Conservation (phyloP, 2,888 invertebrate genomes). For the Labia minor region DNA sequence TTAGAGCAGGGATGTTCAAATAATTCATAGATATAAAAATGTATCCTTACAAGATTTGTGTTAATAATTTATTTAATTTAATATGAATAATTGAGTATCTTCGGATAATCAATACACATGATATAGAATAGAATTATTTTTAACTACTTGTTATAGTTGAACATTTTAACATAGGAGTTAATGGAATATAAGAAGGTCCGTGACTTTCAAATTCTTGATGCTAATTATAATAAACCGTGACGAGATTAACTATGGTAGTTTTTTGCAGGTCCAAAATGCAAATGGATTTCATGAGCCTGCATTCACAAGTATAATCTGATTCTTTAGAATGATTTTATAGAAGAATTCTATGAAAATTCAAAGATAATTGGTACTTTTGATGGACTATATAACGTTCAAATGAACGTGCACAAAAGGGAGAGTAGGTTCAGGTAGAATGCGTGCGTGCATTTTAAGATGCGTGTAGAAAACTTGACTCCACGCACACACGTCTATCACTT, state of each 20-base stretch:
- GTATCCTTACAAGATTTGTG: no score
- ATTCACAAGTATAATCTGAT: background rate
- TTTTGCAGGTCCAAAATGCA: background rate
- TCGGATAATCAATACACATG: no score
- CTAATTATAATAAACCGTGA: no score
- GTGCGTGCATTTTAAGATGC: background rate
- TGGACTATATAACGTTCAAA: slow-evolving; percentile 1
- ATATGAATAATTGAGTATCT: no score
- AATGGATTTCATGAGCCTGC: background rate
- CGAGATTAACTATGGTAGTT: background rate
- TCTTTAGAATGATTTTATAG: background rate
- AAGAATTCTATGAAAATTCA: background rate
- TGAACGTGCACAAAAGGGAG: background rate
- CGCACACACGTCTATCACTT: background rate
- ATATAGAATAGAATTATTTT: no score
- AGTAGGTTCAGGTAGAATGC: background rate
- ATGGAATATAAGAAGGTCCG: no score
- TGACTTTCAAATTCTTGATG: no score
- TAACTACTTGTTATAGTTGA: no score
- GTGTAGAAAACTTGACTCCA: background rate
- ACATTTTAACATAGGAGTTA: no score
- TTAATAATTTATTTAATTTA: no score
- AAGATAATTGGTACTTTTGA: background rate
- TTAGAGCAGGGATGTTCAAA: no score
- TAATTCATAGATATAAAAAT: no score